Conservation (phyloP, 2,888 invertebrate genomes). For the Terebella lapidaria region DNA sequence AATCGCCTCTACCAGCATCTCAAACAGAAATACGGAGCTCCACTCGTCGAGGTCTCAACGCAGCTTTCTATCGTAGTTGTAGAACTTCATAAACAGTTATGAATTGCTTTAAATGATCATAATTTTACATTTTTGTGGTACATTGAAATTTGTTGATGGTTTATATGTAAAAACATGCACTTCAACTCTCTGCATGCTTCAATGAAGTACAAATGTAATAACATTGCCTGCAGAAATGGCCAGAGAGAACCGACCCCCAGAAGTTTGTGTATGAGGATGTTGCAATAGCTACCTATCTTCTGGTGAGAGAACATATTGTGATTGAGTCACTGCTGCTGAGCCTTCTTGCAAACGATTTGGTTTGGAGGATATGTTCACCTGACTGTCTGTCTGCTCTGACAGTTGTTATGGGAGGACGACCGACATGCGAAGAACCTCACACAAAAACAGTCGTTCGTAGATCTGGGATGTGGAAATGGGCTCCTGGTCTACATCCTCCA, state of each 20-base stretch:
- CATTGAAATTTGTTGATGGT: too few relatives aligned
- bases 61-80: too few relatives aligned
- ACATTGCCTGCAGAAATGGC: constrained; percentile 68
- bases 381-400: background rate
- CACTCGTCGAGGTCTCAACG: constrained; percentile 64
- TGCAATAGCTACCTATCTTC: constrained; percentile 64
- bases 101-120: too few relatives aligned
- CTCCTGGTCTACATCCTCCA: constrained; percentile 79
- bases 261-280: constrained; percentile 97
- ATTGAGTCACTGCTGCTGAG: too few relatives aligned
- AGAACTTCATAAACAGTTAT: too few relatives aligned
- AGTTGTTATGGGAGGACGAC: constrained; percentile 70
- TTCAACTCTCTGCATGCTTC: too few relatives aligned
- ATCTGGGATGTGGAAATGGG: constrained; percentile 97
- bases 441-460: constrained; percentile 69
- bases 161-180: too few relatives aligned
- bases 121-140: too few relatives aligned
- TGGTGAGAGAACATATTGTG: constrained; percentile 24
- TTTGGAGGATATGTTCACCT: background rate
- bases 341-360: too few relatives aligned
- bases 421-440: constrained; percentile 51
- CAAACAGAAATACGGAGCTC: constrained; percentile 72
- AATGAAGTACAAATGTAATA: too few relatives aligned
- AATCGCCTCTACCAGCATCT: constrained; percentile 67
- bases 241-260: constrained; percentile 84